Percentiles rank a stretch among this genome's conserved stretches.
phyloP scores from a whole-genome alignment of 2,888 invertebrate species.

The Dolomedes plantarius region DNA sequence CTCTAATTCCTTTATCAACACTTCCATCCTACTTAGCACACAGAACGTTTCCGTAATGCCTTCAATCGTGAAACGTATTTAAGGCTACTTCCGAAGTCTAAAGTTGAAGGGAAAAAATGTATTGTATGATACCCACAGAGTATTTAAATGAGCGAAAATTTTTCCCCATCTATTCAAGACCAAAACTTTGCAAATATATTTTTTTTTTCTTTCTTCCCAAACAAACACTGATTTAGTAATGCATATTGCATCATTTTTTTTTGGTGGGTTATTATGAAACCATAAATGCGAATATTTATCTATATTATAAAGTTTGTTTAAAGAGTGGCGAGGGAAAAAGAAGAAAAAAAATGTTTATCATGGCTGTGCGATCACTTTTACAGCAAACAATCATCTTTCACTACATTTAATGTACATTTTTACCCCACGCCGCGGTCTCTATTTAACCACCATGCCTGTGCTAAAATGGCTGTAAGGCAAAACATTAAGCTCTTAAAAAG shows the following conservation, averaged over 20 bases:
- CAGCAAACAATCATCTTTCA: constrained; percentile 70
- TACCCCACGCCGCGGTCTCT: constrained; percentile 15
- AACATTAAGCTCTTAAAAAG: constrained; percentile 67
- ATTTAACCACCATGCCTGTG: constrained; percentile 19
- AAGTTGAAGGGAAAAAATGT: no score
- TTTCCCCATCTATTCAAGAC: no score
- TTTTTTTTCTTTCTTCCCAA: constrained; percentile 4
- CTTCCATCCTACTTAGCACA: no score
- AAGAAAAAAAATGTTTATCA: constrained; percentile 58
- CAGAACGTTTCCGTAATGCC: no score
- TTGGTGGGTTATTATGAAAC: constrained; percentile 51
- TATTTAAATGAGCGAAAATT: no score
- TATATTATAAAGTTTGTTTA: constrained; percentile 70
- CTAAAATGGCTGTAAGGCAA: constrained; percentile 46
- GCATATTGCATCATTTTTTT: constrained; percentile 36
- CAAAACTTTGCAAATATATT: not conserved
- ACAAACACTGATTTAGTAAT: constrained; percentile 58
- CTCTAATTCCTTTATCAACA: no score
- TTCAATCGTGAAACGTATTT: no score
- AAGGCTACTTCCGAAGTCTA: no score
- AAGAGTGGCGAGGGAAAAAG: constrained; percentile 19
- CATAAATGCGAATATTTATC: constrained; percentile 60
- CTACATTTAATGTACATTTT: constrained; percentile 63
- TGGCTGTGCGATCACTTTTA: constrained; percentile 49
- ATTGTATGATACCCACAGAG: no score